These are phyloP conservation scores for Drosophila punjabiensis DNA, from an alignment of 1,140 invertebrate genomes.

Conservation along the genomic window DNA sequence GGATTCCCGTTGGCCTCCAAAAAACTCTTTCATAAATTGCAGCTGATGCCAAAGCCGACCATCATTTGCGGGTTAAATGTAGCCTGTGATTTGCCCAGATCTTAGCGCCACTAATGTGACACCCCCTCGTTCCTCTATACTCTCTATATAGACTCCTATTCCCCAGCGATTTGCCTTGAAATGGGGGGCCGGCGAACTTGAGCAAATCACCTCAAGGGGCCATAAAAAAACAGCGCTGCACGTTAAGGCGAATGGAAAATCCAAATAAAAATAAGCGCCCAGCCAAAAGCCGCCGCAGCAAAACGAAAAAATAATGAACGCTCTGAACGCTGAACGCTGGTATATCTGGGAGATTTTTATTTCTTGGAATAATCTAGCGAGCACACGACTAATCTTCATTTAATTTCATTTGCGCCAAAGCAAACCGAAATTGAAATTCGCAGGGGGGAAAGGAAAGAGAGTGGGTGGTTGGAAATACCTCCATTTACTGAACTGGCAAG, in stretches of 20 bases:
- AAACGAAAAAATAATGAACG: slow-evolving; percentile 81
- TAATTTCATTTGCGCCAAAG: slow-evolving; percentile 81
- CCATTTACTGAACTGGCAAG: slow-evolving; percentile 61
- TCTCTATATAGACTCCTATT: slow-evolving; percentile 22
- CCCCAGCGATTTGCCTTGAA: slow-evolving; percentile 22
- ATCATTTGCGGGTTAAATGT: slow-evolving; percentile 78
- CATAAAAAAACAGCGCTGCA: slow-evolving; percentile 65
- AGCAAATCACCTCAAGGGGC: slow-evolving; percentile 78
- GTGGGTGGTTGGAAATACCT: slow-evolving; percentile 22
- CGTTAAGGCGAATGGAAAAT: slow-evolving; percentile 36
- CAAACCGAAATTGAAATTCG: slow-evolving; percentile 72
- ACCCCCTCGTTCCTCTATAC: slow-evolving; percentile 4
- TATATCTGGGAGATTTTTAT: slow-evolving; percentile 68
- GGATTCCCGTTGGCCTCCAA: neutral
- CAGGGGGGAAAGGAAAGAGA: neutral
- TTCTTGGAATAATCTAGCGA: slow-evolving; percentile 82
- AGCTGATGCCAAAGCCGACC: slow-evolving; percentile 63
- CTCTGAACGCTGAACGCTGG: slow-evolving; percentile 7
- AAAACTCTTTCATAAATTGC: slow-evolving; percentile 56
- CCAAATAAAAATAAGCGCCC: slow-evolving; percentile 69
- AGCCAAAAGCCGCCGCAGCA: slow-evolving; percentile 55
- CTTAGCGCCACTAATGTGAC: slow-evolving; percentile 52
- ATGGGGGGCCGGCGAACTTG: slow-evolving; percentile 52
- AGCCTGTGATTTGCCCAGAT: slow-evolving; percentile 78
- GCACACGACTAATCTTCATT: slow-evolving; percentile 83